Evolutionary conservation across 2,797 vertebrate species (phyloP).

Genomic region (Oreochromis mossambicus): DNA sequence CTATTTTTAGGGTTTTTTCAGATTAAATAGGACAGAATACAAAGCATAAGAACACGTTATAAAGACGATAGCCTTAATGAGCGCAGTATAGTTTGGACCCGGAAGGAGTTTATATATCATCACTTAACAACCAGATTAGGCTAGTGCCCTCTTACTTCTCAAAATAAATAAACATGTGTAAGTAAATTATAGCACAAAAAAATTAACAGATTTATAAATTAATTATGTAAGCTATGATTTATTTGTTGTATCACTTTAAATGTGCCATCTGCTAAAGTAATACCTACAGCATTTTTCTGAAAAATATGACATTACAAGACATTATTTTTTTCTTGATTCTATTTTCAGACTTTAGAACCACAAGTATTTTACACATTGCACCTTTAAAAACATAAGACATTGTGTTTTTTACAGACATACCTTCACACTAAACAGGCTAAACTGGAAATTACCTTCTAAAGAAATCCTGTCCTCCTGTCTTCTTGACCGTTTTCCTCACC

Average conservation of each 20-base stretch:
- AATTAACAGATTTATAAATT: not conserved
- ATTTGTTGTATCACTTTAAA: not conserved
- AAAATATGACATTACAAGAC: not conserved
- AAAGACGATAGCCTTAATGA: not conserved
- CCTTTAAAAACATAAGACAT: not conserved
- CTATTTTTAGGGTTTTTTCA: not conserved
- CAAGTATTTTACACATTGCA: not conserved
- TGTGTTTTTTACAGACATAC: not conserved
- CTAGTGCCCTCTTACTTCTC: not conserved
- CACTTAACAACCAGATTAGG: not conserved
- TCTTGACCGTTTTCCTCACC: conserved; percentile 12
- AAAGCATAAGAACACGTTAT: not conserved
- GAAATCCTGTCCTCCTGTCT: not conserved
- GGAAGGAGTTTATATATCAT: not conserved
- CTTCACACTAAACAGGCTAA: not conserved
- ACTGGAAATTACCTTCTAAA: not conserved
- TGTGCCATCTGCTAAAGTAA: not conserved
- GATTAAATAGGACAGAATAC: not conserved
- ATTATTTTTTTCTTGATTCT: not conserved
- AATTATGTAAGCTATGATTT: not conserved
- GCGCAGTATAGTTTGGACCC: not conserved
- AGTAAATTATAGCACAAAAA: not conserved
- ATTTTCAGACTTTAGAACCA: not conserved
- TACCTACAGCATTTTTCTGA: not conserved
- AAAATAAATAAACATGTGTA: not conserved